Base-by-base conservation (phyloP, 2,888 invertebrate genomes). In the Pandemis cinnamomeana region DNA sequence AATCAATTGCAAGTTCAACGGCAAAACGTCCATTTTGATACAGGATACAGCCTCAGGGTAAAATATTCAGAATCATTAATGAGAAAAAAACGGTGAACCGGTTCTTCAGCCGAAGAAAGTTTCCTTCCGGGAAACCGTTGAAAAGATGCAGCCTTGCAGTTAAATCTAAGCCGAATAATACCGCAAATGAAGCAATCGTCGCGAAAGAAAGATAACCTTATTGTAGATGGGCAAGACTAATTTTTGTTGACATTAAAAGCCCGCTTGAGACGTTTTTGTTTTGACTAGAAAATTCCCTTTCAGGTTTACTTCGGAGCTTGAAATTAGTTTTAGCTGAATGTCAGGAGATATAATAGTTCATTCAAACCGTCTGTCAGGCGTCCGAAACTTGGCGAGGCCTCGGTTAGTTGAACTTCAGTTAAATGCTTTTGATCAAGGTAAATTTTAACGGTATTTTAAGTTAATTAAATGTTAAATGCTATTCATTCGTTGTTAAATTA, bases 261-360 rank as follows among this genome's bases (percentile, higher is more conserved):
- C 46, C n/a, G 46, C 41, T 78, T 81, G 77, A 64, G 73, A 66
- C 51, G 48, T 81, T 83, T 80, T 77, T 73, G 72, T 5, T 27
- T 6, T 5, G 58, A 62, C 71, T 55, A 72, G 78, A 86, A 85
- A 85, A 83, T 86, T 86, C 80, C 76, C 82, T 84, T 81, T 83
- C 82, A 85, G 86, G 84, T 87, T 87, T 84, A 87, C 88, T 87
- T 88, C 87, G 87, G 87, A 86, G 83, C 82, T 81, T 84, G 84
- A 87, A 88, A 91, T 90, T 90, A 87, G 87, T 89, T 89, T 84
- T 83, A 87, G 86, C 80, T 87, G 87, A 87, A 89, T 86, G 85
- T 88, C 87, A 86, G 86, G 83, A 81, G 80, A 81, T 83, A 83
- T 85, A 85, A 85, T 84, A 86, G 81, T 83, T 82, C 83, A 81